Evolutionary conservation across 1,140 invertebrate species (phyloP).

Genomic region (Aleiodes sp.): DNA sequence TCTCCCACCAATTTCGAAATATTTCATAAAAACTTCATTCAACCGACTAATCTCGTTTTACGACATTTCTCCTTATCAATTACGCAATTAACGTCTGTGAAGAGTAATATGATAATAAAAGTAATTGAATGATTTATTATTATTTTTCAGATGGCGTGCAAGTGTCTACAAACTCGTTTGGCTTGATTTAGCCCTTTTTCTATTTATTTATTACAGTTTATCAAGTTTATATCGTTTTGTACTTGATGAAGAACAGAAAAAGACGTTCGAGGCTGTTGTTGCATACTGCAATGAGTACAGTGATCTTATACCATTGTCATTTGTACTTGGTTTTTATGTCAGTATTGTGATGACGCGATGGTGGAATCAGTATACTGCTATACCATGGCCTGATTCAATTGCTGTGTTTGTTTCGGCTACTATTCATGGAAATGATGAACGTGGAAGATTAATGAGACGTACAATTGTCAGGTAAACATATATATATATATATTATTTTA

Average conservation of each 20-base stretch:
- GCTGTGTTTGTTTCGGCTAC: conserved; percentile 86
- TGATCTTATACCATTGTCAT: conserved; percentile 83
- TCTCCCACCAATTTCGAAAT: too few relatives aligned
- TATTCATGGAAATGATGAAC: conserved; percentile 81
- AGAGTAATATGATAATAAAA: background rate
- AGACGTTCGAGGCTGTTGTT: conserved; percentile 79
- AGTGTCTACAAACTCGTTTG: conserved; percentile 81
- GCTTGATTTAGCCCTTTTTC: conserved; percentile 73
- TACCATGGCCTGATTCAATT: conserved; percentile 84
- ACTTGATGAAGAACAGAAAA: conserved; percentile 68
- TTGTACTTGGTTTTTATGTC: conserved; percentile 93
- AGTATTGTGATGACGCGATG: conserved; percentile 91
- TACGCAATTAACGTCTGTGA: background rate
- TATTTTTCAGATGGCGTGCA: conserved; percentile 73
- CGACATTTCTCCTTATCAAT: background rate
- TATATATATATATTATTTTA: too few relatives aligned
- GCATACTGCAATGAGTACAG: conserved; percentile 82
- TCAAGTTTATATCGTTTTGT: conserved; percentile 70
- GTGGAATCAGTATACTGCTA: conserved; percentile 88
- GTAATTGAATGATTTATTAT: conserved; percentile 15
- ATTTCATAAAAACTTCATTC: too few relatives aligned
- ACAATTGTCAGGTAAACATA: conserved; percentile 80
- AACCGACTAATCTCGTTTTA: too few relatives aligned
- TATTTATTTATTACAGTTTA: conserved; percentile 71
- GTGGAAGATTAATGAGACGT: conserved; percentile 86